Evolutionary conservation across 1,140 invertebrate genomes (phyloP).

Genomic region (Caenorhabditis tropicalis): DNA sequence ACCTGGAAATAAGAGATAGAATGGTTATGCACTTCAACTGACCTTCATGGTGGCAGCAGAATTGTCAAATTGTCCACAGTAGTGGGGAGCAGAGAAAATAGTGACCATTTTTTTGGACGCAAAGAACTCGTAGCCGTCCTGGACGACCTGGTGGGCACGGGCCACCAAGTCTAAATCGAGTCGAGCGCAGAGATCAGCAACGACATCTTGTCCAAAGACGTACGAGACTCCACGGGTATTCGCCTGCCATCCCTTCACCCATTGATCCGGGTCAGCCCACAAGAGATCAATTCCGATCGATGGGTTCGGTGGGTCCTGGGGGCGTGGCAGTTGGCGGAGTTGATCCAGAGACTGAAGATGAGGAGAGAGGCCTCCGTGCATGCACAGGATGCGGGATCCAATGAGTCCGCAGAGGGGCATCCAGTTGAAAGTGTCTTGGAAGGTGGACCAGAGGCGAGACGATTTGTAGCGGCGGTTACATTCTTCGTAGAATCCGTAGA

Average conservation of each 20-base stretch:
- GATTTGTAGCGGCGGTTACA: constrained; percentile 75
- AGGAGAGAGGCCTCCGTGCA: constrained; percentile 83
- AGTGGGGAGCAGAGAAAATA: constrained; percentile 84
- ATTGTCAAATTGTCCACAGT: constrained; percentile 75
- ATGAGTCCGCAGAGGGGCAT: constrained; percentile 80
- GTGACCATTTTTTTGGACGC: constrained; percentile 78
- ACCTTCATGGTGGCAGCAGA: constrained; percentile 55
- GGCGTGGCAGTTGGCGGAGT: constrained; percentile 69
- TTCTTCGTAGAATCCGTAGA: constrained; percentile 77
- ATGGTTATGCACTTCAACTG: no score
- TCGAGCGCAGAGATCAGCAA: constrained; percentile 49
- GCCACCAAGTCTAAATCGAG: constrained; percentile 52
- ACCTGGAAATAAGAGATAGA: no score
- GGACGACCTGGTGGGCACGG: constrained; percentile 76
- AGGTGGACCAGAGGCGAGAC: constrained; percentile 75
- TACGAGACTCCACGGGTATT: constrained; percentile 74
- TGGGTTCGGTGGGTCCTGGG: constrained; percentile 54
- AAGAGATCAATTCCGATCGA: constrained; percentile 80
- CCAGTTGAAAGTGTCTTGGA: constrained; percentile 73
- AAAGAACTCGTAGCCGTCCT: constrained; percentile 97
- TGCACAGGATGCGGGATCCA: constrained; percentile 85
- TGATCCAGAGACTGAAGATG: constrained; percentile 77
- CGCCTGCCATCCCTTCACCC: constrained; percentile 75
- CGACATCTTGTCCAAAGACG: constrained; percentile 70
- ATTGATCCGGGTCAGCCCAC: constrained; percentile 87